These are phyloP conservation scores for Agriopis aurantiaria DNA, from an alignment of 2,888 invertebrate genomes.

Conservation along the genomic window DNA sequence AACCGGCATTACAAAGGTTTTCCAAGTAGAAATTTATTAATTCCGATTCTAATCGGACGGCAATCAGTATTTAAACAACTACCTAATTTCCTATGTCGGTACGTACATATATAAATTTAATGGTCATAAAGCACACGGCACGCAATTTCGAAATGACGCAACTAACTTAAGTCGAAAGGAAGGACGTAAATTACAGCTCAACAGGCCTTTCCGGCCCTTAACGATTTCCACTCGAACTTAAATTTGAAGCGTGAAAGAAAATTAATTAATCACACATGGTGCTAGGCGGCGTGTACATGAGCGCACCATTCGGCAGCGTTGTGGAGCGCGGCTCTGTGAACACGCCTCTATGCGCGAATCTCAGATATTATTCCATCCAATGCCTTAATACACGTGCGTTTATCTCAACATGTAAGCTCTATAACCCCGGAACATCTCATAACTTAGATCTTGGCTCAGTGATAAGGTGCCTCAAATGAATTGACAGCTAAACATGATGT, in stretches of 20 bases:
- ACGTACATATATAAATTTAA: constrained; percentile 74
- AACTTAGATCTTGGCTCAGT: constrained; percentile 43
- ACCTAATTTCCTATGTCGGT: constrained; percentile 81
- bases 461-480: constrained; percentile 38
- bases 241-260: constrained; percentile 81
- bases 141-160: constrained; percentile 81
- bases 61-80: constrained; percentile 78
- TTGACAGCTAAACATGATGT: constrained; percentile 36
- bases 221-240: constrained; percentile 78
- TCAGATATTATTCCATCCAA: constrained; percentile 38
- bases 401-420: constrained; percentile 43
- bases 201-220: constrained; percentile 82
- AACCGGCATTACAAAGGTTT: constrained; percentile 37
- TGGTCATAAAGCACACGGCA: constrained; percentile 73
- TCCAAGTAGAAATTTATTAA: constrained; percentile 65
- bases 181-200: constrained; percentile 82
- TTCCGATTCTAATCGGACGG: constrained; percentile 69
- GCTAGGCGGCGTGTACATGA: constrained; percentile 52
- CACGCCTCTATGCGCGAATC: constrained; percentile 26
- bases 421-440: constrained; percentile 50
- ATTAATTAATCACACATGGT: constrained; percentile 81
- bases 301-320: constrained; percentile 41
- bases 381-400: constrained; percentile 38
- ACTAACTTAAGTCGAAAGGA: constrained; percentile 71
- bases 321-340: constrained; percentile 32